Conservation (phyloP, 2,888 invertebrate genomes). For the Aromia moschata region DNA sequence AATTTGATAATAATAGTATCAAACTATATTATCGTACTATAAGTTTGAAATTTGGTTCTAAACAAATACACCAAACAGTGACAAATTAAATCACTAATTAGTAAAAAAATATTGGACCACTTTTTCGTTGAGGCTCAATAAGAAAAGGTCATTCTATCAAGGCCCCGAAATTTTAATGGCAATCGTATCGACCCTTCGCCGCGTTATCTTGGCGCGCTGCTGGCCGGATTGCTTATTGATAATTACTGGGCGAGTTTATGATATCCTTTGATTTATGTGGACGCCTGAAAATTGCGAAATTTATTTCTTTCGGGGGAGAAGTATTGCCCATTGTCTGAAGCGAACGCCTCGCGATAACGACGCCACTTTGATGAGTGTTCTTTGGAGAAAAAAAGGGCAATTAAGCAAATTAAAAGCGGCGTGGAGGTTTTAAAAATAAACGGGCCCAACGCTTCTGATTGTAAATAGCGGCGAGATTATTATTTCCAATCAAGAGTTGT, state of each 20-base stretch:
- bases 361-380: conserved; percentile 15
- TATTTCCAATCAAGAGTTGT: too few species aligned
- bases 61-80: too few species aligned
- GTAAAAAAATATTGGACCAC: too few species aligned
- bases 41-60: too few species aligned
- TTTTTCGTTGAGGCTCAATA: too few species aligned
- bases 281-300: conserved; percentile 40
- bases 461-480: not conserved
- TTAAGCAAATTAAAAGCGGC: conserved; percentile 1
- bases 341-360: conserved; percentile 31
- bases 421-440: not conserved
- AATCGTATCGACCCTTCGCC: not conserved
- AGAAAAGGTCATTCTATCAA: too few species aligned
- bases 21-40: too few species aligned
- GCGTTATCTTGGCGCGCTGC: conserved; percentile 1
- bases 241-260: conserved; percentile 48
- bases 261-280: conserved; percentile 43
- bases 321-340: conserved; percentile 38
- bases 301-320: conserved; percentile 40
- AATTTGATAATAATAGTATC: too few species aligned
- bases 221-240: conserved; percentile 43
- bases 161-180: not conserved
- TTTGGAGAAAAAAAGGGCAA: conserved; percentile 1
- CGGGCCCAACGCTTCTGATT: not conserved
- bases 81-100: too few species aligned